Percentiles rank a stretch among this genome's conserved stretches.
These are phyloP conservation scores for Notocelia uddmanniana DNA, from an alignment of 2,888 invertebrate genomes.

Conservation along the genomic window DNA sequence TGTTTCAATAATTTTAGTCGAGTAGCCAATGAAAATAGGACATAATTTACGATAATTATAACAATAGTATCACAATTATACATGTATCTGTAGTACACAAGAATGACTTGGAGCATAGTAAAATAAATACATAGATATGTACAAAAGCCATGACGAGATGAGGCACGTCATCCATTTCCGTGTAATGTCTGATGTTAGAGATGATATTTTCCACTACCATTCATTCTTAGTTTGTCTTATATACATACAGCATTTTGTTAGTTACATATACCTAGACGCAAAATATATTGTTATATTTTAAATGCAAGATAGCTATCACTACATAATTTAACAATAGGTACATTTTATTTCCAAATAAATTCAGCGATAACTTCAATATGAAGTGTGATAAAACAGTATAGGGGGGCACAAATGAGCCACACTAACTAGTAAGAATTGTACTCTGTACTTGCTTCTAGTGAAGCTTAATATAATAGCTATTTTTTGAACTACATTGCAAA, in stretches of 20 bases:
- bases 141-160: conserved; percentile 23
- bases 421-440: conserved; percentile 15
- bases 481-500: conserved; percentile 1
- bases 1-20: conserved; percentile 16
- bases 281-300: conserved; percentile 46
- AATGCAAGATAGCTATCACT: conserved; percentile 47
- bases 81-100: conserved; percentile 12
- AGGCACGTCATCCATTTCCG: neutral
- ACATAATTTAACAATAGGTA: conserved; percentile 43
- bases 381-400: conserved; percentile 45
- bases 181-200: conserved; percentile 13
- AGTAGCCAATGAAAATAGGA: neutral
- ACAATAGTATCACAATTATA: conserved; percentile 36
- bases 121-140: conserved; percentile 32
- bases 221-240: conserved; percentile 35
- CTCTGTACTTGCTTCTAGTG: neutral
- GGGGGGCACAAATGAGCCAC: conserved; percentile 1
- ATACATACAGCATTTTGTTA: conserved; percentile 47
- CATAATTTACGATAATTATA: conserved; percentile 16
- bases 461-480: conserved; percentile 3
- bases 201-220: conserved; percentile 17
- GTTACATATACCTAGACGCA: conserved; percentile 48
- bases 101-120: conserved; percentile 16
- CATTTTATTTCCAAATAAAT: conserved; percentile 39
- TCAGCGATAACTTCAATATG: conserved; percentile 53